A percentile compares a stretch with the other conserved stretches of the same genome.
Conservation (phyloP, 2,113 vertebrate species). For the Etheostoma spectabile region DNA sequence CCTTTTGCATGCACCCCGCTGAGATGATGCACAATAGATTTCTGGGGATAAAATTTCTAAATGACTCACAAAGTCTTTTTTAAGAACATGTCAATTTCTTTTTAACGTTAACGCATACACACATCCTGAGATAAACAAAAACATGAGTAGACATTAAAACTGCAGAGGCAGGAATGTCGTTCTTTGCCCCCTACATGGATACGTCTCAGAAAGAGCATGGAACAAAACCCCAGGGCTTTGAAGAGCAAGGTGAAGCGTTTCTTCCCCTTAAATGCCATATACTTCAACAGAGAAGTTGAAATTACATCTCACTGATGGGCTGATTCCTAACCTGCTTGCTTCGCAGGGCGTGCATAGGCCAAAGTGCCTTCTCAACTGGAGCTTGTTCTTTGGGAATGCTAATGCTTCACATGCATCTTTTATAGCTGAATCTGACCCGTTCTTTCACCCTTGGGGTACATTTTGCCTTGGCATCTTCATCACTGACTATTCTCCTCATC, state of each 20-base stretch:
- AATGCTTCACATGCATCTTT: conserved; percentile 53
- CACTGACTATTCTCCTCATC: conserved; percentile 18
- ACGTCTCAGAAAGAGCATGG: conserved; percentile 54
- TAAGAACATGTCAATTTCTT: conserved; percentile 18
- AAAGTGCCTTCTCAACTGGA: conserved; percentile 28
- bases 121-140: conserved; percentile 36
- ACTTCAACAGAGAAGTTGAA: conserved; percentile 23
- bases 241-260: conserved; percentile 38
- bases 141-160: conserved; percentile 63
- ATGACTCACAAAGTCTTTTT: conserved; percentile 40
- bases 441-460: conserved; percentile 11
- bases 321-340: conserved; percentile 21
- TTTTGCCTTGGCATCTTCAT: conserved; percentile 12
- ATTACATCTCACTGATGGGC: conserved; percentile 33
- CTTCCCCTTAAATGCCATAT: conserved; percentile 45
- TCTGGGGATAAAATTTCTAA: conserved; percentile 44
- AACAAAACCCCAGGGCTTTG: conserved; percentile 23
- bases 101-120: conserved; percentile 22
- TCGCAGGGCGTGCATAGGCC: conserved; percentile 6
- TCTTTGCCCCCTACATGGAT: conserved; percentile 51
- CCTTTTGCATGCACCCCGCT: conserved; percentile 37
- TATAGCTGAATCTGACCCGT: conserved; percentile 41
- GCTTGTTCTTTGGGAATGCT: conserved; percentile 58
- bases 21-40: conserved; percentile 34
- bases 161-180: conserved; percentile 63